Percentiles rank a stretch among this genome's conserved stretches.
phyloP scores from a whole-genome alignment of 2,888 invertebrate species.

The Ecliptopera silaceata region DNA sequence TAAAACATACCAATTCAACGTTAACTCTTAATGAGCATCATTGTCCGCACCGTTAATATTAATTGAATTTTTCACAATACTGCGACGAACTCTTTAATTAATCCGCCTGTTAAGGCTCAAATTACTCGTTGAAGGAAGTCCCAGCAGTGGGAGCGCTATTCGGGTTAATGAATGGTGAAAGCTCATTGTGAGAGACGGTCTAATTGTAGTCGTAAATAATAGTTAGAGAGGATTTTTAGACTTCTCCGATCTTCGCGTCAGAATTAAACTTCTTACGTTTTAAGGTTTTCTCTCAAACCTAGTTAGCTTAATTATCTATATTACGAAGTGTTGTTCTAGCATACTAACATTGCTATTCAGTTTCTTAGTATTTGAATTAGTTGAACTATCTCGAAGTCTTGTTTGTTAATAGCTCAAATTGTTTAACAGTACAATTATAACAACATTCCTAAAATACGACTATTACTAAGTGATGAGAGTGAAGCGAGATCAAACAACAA shows the following conservation, averaged over 20 bases:
- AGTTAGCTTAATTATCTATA: no score
- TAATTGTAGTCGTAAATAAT: not conserved
- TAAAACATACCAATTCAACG: constrained; percentile 62
- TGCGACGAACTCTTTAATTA: constrained; percentile 32
- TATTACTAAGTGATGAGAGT: not conserved
- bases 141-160: constrained; percentile 19
- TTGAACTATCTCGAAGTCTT: no score
- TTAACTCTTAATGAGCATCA: constrained; percentile 66
- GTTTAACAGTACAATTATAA: no score
- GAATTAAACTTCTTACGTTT: no score
- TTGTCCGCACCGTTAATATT: constrained; percentile 41
- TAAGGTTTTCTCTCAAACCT: no score
- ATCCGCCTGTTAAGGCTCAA: constrained; percentile 27
- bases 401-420: no score
- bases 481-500: not conserved
- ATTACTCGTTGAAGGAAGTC: constrained; percentile 17
- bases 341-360: no score
- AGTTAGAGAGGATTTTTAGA: not conserved
- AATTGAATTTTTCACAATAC: constrained; percentile 38
- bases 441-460: not conserved
- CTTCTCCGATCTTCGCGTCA: not conserved
- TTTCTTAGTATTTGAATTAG: no score
- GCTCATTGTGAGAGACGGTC: constrained; percentile 1
- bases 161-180: constrained; percentile 14
- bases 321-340: no score